Base-by-base conservation (phyloP, 1,140 invertebrate genomes). In the Aphaenogaster rudis region DNA sequence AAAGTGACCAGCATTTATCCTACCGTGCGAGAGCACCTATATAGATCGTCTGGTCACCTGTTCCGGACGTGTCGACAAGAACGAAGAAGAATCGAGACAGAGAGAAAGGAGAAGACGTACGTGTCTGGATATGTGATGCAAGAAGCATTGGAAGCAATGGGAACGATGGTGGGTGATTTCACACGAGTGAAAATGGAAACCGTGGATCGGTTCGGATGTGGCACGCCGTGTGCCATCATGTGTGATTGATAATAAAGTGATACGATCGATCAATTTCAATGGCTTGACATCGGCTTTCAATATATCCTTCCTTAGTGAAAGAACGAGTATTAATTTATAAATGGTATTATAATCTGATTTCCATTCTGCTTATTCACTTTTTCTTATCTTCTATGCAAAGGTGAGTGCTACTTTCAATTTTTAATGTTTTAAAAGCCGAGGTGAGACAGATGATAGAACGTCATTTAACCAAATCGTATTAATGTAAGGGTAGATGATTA, bases 1-100 rank as follows among this genome's bases (percentile, higher is more conserved):
- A 82, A 87, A 72, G 77, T 86, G 78, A 67, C 45, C 78, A 52
- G 78, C 79, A 84, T 84, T 87, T 84, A 82, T 84, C 67, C 57
- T 71, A 61, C n/a, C 59, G 45, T 71, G 57, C 45, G 48, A 36
- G 50, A 63, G 48, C 45, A 45, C 28, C 17, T 72, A 61, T 72
- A 87, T 63, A 81, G 85, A 86, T 86, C 48, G 86, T 57, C 79
- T 71, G 78, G 78, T 82, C 79, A 86, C 59, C 52, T 81, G 54
- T 42, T 71, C 66, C 45, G 64, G 86, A 87, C 78, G 52, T 72
- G 86, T 81, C 86, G 86, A 87, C 86, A 72, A 87, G 63, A 69
- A 86, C 85, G 84, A 86, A 86, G 66, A 64, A 87, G 78, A 87
- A 87, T 71, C 36, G 78, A 82, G 66, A 86, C 42, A 39, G 39